Evolutionary conservation across 2,113 vertebrate species (phyloP).

Genomic region (Thermophis baileyi): DNA sequence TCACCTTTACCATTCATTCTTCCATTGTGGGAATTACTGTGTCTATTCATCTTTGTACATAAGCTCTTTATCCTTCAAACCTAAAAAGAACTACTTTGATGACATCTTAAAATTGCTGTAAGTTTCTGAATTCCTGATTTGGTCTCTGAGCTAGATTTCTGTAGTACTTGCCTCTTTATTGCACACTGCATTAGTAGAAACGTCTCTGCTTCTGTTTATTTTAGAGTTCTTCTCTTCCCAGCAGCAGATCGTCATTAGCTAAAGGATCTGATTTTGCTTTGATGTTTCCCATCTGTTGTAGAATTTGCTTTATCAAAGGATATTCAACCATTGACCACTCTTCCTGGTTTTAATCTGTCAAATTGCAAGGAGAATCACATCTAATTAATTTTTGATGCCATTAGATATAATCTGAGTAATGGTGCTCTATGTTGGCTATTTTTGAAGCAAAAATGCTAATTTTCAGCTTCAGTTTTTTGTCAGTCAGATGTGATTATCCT

Average conservation of each 20-base stretch:
- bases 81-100: background rate
- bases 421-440: background rate
- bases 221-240: background rate
- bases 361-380: background rate
- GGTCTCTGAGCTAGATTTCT: background rate
- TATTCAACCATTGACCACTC: background rate
- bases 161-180: background rate
- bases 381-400: background rate
- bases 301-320: background rate
- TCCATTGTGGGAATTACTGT: background rate
- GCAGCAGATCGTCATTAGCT: background rate
- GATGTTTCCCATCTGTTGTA: background rate
- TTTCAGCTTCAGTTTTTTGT: background rate
- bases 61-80: background rate
- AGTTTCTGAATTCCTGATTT: background rate
- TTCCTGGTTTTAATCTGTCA: background rate
- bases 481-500: background rate
- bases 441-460: background rate
- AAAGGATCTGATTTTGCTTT: background rate
- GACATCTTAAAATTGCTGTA: background rate
- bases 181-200: background rate
- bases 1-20: background rate
- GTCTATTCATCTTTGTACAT: background rate
- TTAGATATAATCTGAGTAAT: background rate
- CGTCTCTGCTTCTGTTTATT: background rate